Evolutionary conservation across 2,888 invertebrate species (phyloP), one percentile per base, ranked within the genome.

Genomic region (Autographa gamma): DNA sequence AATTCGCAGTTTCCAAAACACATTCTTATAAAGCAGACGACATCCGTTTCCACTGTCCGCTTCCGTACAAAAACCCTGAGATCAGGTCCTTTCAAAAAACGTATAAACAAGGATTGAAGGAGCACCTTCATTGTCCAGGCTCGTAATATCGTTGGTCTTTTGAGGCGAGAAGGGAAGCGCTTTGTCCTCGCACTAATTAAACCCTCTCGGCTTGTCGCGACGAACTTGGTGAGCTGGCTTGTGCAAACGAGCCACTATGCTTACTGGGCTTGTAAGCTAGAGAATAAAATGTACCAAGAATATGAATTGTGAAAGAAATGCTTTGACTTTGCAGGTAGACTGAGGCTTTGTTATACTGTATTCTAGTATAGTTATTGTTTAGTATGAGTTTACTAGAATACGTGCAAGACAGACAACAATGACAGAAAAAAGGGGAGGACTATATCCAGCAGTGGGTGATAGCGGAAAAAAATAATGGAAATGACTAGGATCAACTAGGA

Each of bases 131-230:
- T 88, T 88, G 87, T 87, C 86, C 83, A 58, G 78, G 76, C 71
- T 83, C 82, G 81, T 86, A 85, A 87, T 88, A 87, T 85, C 86
- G 85, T 85, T 83, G 80, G 82, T 82, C 83, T 83, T 83, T 83
- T 82, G 75, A 79, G 77, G 75, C 73, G 71, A 79, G 72, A 69
- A 78, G 79, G 86, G 86, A 86, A 83, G 76, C 82, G 81, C 89
- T 88, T 89, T 89, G 89, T 89, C 85, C 85, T 79, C 79, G 73
- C 83, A 85, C 87, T 88, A 88, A 88, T 88, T 88, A 88, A 88
- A 88, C 86, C 84, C 84, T 82, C 82, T 82, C 79, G 79, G 81
- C 77, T 83, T 83, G 85, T 84, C 81, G 76, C 73, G 80, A 74
- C 76, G 85, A 81, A 83, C 82, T 81, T 81, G 79, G 67, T 61